These are phyloP conservation scores for Eretmochelys imbricata DNA, from an alignment of 2,113 vertebrate genomes.

Conservation along the genomic window DNA sequence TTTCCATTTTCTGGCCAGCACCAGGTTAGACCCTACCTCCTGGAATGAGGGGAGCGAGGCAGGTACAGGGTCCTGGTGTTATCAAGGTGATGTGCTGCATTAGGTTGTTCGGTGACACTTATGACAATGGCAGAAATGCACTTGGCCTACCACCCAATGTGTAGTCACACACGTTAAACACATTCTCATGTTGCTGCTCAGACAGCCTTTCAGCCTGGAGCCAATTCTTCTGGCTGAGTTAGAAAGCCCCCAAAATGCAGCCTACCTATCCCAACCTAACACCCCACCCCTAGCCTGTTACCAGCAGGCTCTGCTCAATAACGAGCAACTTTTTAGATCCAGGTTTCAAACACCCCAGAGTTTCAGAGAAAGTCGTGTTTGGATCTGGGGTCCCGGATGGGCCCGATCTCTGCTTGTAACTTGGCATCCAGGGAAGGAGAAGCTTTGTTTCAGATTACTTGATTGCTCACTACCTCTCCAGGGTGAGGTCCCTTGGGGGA, in stretches of 20 bases:
- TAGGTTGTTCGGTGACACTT: accelerated
- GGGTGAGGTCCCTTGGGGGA: not conserved
- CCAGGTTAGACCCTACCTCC: not conserved
- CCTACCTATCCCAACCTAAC: accelerated
- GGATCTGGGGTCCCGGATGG: not conserved
- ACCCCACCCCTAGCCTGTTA: accelerated
- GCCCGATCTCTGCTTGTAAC: not conserved
- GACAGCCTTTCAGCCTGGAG: not conserved
- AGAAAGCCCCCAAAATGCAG: not conserved
- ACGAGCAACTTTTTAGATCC: not conserved
- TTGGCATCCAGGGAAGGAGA: not conserved
- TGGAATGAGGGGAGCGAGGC: accelerated
- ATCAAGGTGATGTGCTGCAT: accelerated
- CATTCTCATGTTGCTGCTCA: not conserved
- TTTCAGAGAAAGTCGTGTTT: not conserved
- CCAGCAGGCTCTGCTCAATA: not conserved
- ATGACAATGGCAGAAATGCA: not conserved
- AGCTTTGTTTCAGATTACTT: not conserved
- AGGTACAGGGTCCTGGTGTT: accelerated
- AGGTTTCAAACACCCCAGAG: not conserved
- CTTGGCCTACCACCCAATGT: not conserved
- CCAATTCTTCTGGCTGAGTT: not conserved
- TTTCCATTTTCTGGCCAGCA: not conserved
- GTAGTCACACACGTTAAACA: not conserved
- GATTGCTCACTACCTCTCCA: not conserved